These are phyloP conservation scores for Prionailurus bengalensis DNA, from an alignment of 2,113 vertebrate genomes.

Conservation along the genomic window DNA sequence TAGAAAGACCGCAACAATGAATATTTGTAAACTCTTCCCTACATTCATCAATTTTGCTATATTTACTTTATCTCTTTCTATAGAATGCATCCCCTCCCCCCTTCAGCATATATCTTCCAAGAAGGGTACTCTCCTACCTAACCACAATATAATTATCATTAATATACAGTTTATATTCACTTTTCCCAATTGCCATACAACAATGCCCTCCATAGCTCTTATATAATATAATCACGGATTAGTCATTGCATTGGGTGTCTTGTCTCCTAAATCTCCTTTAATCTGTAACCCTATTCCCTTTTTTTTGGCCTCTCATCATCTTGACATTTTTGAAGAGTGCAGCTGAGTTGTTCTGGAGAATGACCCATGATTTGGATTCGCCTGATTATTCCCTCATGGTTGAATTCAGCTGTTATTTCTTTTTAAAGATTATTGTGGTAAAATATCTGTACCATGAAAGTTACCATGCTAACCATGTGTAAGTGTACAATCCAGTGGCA, in stretches of 20 bases:
- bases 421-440: neutral
- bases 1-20: neutral
- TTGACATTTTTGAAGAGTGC: slow-evolving; percentile 24
- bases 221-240: neutral
- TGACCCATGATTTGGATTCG: neutral
- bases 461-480: neutral
- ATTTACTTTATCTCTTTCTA: neutral
- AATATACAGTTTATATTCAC: neutral
- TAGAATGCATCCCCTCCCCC: neutral
- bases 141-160: neutral
- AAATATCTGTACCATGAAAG: neutral
- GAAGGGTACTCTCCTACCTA: neutral
- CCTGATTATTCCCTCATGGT: neutral
- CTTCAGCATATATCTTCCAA: neutral
- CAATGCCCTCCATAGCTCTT: neutral
- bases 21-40: neutral
- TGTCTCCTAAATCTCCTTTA: neutral
- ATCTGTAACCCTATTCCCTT: neutral
- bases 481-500: neutral
- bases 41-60: neutral
- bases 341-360: slow-evolving; percentile 1
- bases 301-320: neutral
- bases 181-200: neutral
- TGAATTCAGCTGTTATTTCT: neutral
- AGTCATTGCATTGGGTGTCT: neutral